A percentile compares a stretch with the other conserved stretches of the same genome.
phyloP scores from a whole-genome alignment of 2,888 invertebrate species.

The Microplitis deprimator region DNA sequence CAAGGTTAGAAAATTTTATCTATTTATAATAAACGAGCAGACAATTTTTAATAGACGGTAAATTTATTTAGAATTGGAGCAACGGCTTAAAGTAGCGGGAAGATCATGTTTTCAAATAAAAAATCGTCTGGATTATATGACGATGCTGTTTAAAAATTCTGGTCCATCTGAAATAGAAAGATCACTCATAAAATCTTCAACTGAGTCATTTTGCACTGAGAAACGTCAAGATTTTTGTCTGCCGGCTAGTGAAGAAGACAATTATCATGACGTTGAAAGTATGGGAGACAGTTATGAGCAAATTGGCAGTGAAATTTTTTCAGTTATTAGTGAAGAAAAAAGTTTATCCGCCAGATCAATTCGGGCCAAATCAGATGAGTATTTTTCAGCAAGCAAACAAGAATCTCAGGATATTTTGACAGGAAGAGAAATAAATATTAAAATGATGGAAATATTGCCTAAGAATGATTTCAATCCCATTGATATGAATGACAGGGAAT shows the following conservation, averaged over 20 bases:
- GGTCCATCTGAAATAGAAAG: constrained; percentile 40
- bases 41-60: neutral
- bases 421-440: constrained; percentile 10
- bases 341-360: constrained; percentile 27
- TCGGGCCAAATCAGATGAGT: constrained; percentile 16
- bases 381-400: constrained; percentile 26
- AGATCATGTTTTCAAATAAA: constrained; percentile 69
- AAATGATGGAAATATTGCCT: neutral
- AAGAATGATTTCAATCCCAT: neutral
- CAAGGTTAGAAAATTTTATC: constrained; percentile 45
- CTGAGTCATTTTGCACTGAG: neutral
- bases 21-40: neutral
- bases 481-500: neutral
- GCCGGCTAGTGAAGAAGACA: neutral
- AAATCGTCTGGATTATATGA: constrained; percentile 71
- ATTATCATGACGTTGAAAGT: neutral
- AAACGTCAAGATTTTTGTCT: neutral
- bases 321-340: constrained; percentile 24
- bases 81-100: constrained; percentile 70
- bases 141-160: constrained; percentile 64
- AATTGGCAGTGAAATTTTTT: constrained; percentile 13
- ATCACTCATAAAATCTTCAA: neutral
- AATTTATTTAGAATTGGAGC: constrained; percentile 66
- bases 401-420: constrained; percentile 20
- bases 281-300: constrained; percentile 23